Conservation (phyloP, 2,888 invertebrate species). For the Xestia ashworthii region DNA sequence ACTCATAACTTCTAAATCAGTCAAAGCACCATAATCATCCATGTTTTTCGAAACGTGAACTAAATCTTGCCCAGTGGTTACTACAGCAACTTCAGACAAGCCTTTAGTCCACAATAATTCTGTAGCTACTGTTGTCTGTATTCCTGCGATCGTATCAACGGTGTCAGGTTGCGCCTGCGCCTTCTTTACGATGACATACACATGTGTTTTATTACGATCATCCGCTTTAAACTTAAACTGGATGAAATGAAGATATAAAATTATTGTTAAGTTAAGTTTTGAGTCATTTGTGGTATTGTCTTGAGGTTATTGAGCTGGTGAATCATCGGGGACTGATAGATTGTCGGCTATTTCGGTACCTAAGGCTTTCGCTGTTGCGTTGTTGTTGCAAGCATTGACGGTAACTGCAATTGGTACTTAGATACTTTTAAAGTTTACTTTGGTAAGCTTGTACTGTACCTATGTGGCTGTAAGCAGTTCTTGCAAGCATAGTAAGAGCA, state of each 20-base stretch:
- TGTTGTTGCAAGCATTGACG: not conserved
- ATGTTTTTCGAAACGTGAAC: not conserved
- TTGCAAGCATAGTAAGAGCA: not conserved
- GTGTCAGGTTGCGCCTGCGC: constrained; percentile 74
- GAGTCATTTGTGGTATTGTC: constrained; percentile 51
- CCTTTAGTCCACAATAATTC: constrained; percentile 44
- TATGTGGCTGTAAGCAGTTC: not conserved
- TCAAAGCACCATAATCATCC: too few relatives aligned
- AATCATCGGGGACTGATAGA: constrained; percentile 36
- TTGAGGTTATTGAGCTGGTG: constrained; percentile 43
- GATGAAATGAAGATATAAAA: constrained; percentile 56
- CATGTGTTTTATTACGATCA: constrained; percentile 59
- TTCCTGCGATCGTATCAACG: constrained; percentile 70
- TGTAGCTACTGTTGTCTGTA: constrained; percentile 62
- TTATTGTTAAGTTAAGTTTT: constrained; percentile 46
- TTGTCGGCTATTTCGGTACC: constrained; percentile 16
- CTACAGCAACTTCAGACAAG: constrained; percentile 18
- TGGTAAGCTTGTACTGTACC: not conserved
- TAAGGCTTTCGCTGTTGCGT: not conserved
- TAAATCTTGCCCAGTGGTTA: constrained; percentile 33
- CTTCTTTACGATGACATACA: constrained; percentile 68
- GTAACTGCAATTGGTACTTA: not conserved
- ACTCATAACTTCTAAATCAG: too few relatives aligned
- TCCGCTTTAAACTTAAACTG: constrained; percentile 56
- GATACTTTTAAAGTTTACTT: not conserved